Base-by-base conservation (phyloP, 2,888 invertebrate species). In the Horisme vitalbata region DNA sequence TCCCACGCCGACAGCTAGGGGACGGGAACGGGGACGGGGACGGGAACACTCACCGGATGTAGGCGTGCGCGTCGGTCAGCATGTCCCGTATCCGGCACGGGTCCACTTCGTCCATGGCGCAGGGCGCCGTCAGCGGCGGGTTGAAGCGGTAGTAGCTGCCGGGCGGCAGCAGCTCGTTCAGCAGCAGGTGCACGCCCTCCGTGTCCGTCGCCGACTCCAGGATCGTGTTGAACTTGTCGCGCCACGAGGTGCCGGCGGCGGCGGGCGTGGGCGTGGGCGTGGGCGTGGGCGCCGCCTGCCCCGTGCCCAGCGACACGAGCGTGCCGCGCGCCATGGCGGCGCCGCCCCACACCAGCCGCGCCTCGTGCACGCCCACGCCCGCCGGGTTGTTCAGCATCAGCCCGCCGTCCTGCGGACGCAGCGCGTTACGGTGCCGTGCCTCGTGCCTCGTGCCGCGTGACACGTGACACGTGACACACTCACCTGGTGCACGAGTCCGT, bases 381-480 rank as follows among this genome's bases (percentile, higher is more conserved):
- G 96, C 93, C 0, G 97, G 97, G 82, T 97, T 98, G 85, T 97
- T 97, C 7, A 94, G 93, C 75, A 96, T 85, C 62, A 97, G 93
- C 15, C 97, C 97, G 54, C 95, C 95, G 82, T 96, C 96, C 93
- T 93, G 61, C 1, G 1, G 1, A 2, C 15, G 15, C 5, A 3
- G 3, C 15, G 15, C 15, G 15, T 3, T 15, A 15, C 15, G 3
- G 15, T 5, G 5, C 15, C 3, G 15, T 15, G 15, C 15, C n/a
- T n/a, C n/a, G n/a, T n/a, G n/a, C n/a, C n/a, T n/a, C n/a, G n/a
- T n/a, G n/a, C n/a, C n/a, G 15, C 15, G 15, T 15, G 15, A 5
- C 5, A 5, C 4, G 18, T 6, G 18, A 4, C 5, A 6, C 18
- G 18, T 6, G 18, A 6, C 18, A 18, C 12, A 35, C 34, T 6